Conservation (phyloP, 2,797 vertebrate genomes). For the Champsocephalus gunnari region DNA sequence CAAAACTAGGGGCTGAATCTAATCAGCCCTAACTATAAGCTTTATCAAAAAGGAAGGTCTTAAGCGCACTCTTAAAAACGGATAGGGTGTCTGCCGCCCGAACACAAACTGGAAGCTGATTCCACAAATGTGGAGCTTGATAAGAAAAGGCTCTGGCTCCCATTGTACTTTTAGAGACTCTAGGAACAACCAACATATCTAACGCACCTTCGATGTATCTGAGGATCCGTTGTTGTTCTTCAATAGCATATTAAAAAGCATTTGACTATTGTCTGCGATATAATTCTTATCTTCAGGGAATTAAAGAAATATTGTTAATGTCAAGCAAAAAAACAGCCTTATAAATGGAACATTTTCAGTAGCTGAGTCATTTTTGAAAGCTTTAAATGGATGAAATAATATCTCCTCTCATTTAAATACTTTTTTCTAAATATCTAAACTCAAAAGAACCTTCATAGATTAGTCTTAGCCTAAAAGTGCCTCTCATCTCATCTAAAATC, state of each 20-base stretch:
- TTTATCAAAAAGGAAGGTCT: no score
- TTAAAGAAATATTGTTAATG: background rate
- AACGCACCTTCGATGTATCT: background rate
- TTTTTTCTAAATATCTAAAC: background rate
- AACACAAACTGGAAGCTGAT: no score
- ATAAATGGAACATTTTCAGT: background rate
- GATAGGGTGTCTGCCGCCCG: no score
- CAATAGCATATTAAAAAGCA: constrained; percentile 6
- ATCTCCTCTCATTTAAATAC: constrained; percentile 4
- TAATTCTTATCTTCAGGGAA: constrained; percentile 5
- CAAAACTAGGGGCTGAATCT: no score
- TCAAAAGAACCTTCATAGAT: constrained; percentile 6
- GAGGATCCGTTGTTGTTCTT: constrained; percentile 5
- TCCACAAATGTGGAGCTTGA: no score
- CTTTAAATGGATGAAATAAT: background rate
- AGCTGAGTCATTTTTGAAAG: background rate
- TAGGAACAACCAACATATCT: no score
- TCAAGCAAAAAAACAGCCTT: background rate
- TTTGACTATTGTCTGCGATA: background rate
- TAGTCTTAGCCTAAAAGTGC: background rate
- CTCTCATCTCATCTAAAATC: constrained; percentile 1
- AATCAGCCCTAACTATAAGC: no score
- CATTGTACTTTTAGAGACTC: no score
- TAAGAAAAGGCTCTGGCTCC: no score
- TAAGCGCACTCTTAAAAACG: no score